These are phyloP conservation scores for Trissoscelio sp. DNA, from an alignment of 2,888 invertebrate genomes.

Conservation along the genomic window DNA sequence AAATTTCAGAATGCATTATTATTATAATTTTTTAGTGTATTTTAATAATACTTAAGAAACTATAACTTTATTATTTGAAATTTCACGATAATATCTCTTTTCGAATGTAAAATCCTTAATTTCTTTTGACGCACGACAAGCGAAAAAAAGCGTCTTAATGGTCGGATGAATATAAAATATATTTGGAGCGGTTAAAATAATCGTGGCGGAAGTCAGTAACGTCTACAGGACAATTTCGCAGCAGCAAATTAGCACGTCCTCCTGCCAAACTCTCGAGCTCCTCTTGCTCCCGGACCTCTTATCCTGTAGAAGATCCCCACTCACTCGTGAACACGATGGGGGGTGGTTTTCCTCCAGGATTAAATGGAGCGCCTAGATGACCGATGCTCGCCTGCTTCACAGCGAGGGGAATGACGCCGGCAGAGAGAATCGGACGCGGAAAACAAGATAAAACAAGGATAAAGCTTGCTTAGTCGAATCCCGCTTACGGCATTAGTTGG, in stretches of 20 bases:
- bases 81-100: conserved; percentile 19
- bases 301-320: conserved; percentile 80
- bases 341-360: conserved; percentile 81
- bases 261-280: conserved; percentile 68
- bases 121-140: conserved; percentile 16
- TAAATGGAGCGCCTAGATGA: conserved; percentile 83
- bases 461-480: conserved; percentile 74
- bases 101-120: not conserved
- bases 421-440: conserved; percentile 72
- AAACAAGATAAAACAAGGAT: conserved; percentile 83
- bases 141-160: conserved; percentile 40
- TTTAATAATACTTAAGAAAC: too few relatives aligned
- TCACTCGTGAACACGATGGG: conserved; percentile 75
- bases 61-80: too few relatives aligned
- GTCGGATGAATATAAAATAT: conserved; percentile 54
- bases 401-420: conserved; percentile 67
- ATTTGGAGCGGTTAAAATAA: conserved; percentile 65
- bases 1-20: too few relatives aligned
- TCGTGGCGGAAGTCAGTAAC: conserved; percentile 72
- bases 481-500: conserved; percentile 67
- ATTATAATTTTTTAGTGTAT: too few relatives aligned
- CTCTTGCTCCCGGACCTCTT: conserved; percentile 72
- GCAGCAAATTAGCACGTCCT: conserved; percentile 81
- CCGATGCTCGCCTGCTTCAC: conserved; percentile 78
- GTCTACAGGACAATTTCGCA: conserved; percentile 76